A percentile compares a stretch with the other conserved stretches of the same genome.
Evolutionary conservation across 2,797 vertebrate genomes (phyloP).

Genomic region (Vireo griseus): DNA sequence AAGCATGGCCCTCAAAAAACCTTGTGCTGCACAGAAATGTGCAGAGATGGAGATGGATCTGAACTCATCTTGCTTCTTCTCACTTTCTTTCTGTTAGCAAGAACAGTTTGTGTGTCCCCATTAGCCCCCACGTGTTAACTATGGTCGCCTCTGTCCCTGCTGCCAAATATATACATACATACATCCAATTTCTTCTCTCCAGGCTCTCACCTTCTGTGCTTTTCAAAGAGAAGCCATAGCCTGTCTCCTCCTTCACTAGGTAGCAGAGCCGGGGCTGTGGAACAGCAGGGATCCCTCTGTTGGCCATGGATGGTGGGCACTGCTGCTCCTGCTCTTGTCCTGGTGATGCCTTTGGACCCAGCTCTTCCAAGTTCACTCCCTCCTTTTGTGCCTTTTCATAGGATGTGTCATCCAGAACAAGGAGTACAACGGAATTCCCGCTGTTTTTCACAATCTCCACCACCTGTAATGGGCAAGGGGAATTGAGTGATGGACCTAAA

Average conservation of each 20-base stretch:
- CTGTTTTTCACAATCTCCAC: constrained; percentile 84
- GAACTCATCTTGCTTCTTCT: neutral
- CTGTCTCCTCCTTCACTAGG: constrained; percentile 77
- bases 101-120: neutral
- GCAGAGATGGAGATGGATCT: neutral
- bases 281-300: constrained; percentile 29
- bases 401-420: constrained; percentile 81
- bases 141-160: neutral
- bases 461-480: constrained; percentile 74
- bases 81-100: neutral
- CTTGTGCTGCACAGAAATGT: neutral
- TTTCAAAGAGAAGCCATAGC: constrained; percentile 88
- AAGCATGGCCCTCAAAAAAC: neutral
- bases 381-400: constrained; percentile 81
- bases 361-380: constrained; percentile 72
- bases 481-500: neutral
- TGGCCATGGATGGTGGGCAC: constrained; percentile 27
- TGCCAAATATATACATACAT: neutral
- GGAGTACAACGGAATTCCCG: constrained; percentile 79
- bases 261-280: constrained; percentile 86
- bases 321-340: neutral
- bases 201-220: constrained; percentile 78
- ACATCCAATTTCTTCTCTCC: neutral
- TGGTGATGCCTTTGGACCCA: constrained; percentile 36
- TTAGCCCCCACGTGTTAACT: fast-evolving